Base-by-base conservation (phyloP, 1,140 invertebrate genomes). In the Micrasema longulum region DNA sequence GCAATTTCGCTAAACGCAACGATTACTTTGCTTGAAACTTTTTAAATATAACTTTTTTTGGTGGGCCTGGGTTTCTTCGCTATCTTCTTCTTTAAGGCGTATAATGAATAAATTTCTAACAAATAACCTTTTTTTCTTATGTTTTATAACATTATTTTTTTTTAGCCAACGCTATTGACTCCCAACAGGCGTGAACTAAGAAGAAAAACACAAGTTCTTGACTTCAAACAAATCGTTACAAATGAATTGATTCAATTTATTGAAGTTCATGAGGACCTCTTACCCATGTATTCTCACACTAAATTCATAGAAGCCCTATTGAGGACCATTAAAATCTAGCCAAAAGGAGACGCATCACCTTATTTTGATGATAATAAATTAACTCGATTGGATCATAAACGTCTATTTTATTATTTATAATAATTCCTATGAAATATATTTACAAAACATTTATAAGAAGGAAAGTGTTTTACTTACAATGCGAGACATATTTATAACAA, bases 381-480 rank as follows among this genome's bases (percentile, higher is more conserved):
- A 47, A 20, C 14, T 35, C n/a, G 10, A 26, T 62, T 69, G 55
- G 45, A 65, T 71, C 63, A 63, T 73, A 73, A 72, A 73, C 72
- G 64, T 53, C 72, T 73, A 73, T 52, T 73, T 73, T 55, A 73
- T 69, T 73, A 69, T 63, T 64, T 69, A 69, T 73, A 68, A 62
- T 69, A 52, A 57, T 69, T 55, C 45, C 55, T 69, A 68, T 55
- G 38, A 69, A 67, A 60, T 73, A 68, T 73, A 73, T 73, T 69
- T 73, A 73, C 72, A 73, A 53, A 36, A 73, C 72, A 73, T 69
- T 47, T 65, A 73, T 63, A 43, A 69, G 72, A 73, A 67, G 71
- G 64, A 68, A 73, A 73, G 20, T 62, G 53, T 31, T 60, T 63
- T 43, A 43, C 69, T 71, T 71, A 71, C 45, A 70, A 48, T 22